phyloP scores from a whole-genome alignment of 1,140 invertebrate species.

The Zaprionus davidi region DNA sequence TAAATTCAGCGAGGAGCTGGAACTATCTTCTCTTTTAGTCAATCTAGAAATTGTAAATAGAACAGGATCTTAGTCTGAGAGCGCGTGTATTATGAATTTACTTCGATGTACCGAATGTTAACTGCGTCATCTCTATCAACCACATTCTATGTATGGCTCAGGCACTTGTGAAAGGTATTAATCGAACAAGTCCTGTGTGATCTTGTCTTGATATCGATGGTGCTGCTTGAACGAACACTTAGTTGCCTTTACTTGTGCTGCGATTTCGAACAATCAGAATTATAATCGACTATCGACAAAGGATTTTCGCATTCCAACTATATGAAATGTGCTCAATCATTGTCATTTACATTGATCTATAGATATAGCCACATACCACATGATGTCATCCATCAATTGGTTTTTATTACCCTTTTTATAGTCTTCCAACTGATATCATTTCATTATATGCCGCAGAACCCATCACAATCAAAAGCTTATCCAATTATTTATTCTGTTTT shows the following conservation, averaged over 20 bases:
- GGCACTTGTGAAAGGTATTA: neutral
- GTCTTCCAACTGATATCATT: neutral
- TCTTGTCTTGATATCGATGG: neutral
- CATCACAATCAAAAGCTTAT: neutral
- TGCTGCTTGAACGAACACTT: neutral
- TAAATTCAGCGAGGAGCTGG: conserved; percentile 96
- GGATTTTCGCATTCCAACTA: neutral
- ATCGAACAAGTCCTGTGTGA: neutral
- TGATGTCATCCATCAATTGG: neutral
- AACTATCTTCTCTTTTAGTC: conserved; percentile 95
- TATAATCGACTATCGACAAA: neutral
- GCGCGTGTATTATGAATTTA: neutral
- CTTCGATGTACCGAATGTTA: neutral
- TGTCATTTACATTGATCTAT: neutral
- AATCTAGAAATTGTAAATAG: conserved; percentile 86
- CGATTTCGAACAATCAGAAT: neutral
- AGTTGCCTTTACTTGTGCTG: neutral
- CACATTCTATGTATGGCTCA: neutral
- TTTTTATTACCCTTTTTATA: neutral
- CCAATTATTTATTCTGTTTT: conserved; percentile 13
- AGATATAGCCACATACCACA: neutral
- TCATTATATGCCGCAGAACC: neutral
- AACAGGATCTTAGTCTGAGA: conserved; percentile 24
- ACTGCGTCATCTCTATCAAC: neutral
- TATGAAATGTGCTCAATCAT: neutral